Conservation (phyloP, 2,113 vertebrate species). For the Globicephala melas region DNA sequence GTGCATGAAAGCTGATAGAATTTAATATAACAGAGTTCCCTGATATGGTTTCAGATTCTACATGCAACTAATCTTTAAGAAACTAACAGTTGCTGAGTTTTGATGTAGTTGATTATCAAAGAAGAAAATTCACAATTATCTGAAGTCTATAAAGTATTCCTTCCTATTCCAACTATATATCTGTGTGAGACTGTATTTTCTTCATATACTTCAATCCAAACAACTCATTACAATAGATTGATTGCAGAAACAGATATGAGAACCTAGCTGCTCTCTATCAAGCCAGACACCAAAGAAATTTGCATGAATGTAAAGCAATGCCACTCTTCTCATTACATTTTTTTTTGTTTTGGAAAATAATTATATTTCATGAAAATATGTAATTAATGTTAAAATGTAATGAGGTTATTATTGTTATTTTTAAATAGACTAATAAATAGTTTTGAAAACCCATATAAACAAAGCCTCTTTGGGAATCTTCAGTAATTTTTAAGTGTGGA, state of each 20-base stretch:
- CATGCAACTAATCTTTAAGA: not conserved
- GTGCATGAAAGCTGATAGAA: not conserved
- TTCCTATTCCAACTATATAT: not conserved
- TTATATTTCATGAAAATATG: slow-evolving; percentile 2
- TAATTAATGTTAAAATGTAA: not conserved
- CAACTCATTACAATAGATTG: not conserved
- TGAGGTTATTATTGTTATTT: not conserved
- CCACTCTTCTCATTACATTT: not conserved
- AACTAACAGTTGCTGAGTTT: not conserved
- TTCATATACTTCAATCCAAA: not conserved
- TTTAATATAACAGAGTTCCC: not conserved
- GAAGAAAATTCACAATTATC: not conserved
- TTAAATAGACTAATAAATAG: not conserved
- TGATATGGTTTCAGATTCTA: not conserved
- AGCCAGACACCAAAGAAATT: not conserved
- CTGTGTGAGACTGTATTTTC: not conserved
- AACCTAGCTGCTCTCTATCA: not conserved
- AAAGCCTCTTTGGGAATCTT: not conserved
- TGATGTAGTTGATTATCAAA: not conserved
- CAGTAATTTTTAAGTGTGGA: not conserved
- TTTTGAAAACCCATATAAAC: not conserved
- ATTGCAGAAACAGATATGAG: not conserved
- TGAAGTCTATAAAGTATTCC: not conserved
- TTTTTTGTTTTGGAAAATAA: slow-evolving; percentile 24
- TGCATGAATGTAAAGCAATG: not conserved